These are phyloP conservation scores for Scytalopus superciliaris DNA, from an alignment of 2,113 vertebrate species.

Conservation along the genomic window DNA sequence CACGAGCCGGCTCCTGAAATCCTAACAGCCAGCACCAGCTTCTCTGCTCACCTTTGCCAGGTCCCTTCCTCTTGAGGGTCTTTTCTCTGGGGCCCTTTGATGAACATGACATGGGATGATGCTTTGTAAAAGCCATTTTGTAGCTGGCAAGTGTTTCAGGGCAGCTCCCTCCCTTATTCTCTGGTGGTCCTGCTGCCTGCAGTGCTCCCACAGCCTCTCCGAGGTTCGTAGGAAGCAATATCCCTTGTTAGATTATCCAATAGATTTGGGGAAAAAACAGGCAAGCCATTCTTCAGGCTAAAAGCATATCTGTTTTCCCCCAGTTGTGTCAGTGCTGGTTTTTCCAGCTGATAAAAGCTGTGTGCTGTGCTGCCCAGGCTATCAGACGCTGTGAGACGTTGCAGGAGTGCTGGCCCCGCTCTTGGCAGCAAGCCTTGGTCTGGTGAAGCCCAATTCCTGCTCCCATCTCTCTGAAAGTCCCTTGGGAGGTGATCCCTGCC, in stretches of 20 bases:
- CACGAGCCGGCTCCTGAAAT: accelerated
- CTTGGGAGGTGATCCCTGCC: not conserved
- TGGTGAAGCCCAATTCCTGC: not conserved
- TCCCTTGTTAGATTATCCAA: not conserved
- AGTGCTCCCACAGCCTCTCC: accelerated
- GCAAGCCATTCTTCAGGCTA: not conserved
- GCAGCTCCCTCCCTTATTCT: not conserved
- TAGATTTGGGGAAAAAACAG: not conserved
- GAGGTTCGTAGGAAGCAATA: not conserved
- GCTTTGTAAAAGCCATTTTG: not conserved
- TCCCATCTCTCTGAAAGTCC: not conserved
- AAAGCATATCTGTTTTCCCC: not conserved
- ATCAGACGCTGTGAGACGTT: accelerated
- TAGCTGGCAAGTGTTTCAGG: not conserved
- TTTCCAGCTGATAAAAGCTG: not conserved
- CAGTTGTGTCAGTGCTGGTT: not conserved
- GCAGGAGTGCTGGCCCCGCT: not conserved
- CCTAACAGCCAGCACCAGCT: not conserved
- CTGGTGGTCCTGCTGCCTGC: not conserved
- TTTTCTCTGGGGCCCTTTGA: not conserved
- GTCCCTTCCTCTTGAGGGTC: not conserved
- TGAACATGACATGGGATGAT: accelerated
- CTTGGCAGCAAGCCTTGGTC: not conserved
- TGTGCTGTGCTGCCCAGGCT: accelerated
- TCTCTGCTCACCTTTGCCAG: not conserved